These are phyloP conservation scores for Goniozus legneri DNA, from an alignment of 1,140 invertebrate genomes.

Conservation along the genomic window DNA sequence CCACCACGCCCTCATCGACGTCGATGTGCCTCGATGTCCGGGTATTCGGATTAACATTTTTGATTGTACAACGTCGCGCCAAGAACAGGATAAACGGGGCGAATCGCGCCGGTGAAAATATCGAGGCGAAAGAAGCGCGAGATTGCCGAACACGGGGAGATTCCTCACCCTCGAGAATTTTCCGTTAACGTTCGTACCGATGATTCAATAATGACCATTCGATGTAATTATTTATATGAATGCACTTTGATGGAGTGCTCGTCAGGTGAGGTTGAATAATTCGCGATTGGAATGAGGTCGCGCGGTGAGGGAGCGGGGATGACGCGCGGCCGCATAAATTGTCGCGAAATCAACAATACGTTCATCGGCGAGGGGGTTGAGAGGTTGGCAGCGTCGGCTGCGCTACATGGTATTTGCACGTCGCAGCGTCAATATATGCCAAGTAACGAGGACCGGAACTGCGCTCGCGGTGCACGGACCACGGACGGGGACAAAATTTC, in stretches of 20 bases:
- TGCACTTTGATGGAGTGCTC: conserved; percentile 38
- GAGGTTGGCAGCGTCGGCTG: no score
- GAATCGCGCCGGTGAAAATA: no score
- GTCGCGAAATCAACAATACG: conserved; percentile 43
- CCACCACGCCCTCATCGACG: not conserved
- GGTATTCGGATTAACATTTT: no score
- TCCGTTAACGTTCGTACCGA: not conserved
- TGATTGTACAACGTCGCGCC: not conserved
- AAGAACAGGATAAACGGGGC: not conserved
- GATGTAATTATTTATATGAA: conserved; percentile 45
- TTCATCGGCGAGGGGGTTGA: no score
- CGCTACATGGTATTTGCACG: conserved; percentile 28
- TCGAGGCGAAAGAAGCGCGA: no score
- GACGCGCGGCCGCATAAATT: conserved; percentile 37
- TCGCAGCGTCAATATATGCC: conserved; percentile 30
- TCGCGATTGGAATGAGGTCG: conserved; percentile 37
- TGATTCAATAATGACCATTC: conserved; percentile 37
- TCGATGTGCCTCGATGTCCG: not conserved
- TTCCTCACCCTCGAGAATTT: no score
- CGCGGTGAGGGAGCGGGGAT: no score
- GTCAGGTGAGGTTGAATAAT: conserved; percentile 36
- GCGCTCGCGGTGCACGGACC: no score
- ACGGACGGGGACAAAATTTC: no score
- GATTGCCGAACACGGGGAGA: no score
- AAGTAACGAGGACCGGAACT: conserved; percentile 18